A percentile compares a stretch with the other conserved stretches of the same genome.
phyloP scores from a whole-genome alignment of 53 echinoderm and acorn worm genomes.

The Actinopyga echinites region DNA sequence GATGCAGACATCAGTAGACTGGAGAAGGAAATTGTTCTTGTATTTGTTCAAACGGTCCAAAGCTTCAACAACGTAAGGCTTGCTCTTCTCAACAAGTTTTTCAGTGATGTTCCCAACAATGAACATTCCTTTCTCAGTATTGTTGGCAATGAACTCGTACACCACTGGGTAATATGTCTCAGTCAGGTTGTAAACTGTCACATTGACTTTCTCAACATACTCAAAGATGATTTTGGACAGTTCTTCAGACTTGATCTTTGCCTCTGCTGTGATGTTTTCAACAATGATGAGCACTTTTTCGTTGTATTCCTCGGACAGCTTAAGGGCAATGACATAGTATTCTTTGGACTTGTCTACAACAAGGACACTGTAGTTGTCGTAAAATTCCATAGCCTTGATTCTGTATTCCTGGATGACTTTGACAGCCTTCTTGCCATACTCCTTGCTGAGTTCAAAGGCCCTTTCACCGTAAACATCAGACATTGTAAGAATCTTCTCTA shows the following conservation, averaged over 20 bases:
- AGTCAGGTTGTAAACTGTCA: background rate
- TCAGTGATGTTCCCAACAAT: slow-evolving; percentile 29
- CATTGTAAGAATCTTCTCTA: slow-evolving; percentile 44
- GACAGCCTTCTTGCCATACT: slow-evolving; percentile 40
- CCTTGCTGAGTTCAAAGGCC: slow-evolving; percentile 43
- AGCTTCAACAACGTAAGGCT: background rate
- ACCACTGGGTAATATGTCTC: slow-evolving; percentile 10
- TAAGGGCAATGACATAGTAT: slow-evolving; percentile 33
- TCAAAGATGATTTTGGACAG: slow-evolving; percentile 20
- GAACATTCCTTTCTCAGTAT: slow-evolving; percentile 10
- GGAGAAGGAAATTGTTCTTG: slow-evolving; percentile 22
- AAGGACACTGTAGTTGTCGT: slow-evolving; percentile 33
- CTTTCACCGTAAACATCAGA: slow-evolving; percentile 52
- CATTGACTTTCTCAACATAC: slow-evolving; percentile 51
- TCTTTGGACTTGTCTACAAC: slow-evolving; percentile 26
- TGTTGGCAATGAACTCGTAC: slow-evolving; percentile 5
- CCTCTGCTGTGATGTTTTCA: slow-evolving; percentile 7
- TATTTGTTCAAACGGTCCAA: slow-evolving; percentile 1
- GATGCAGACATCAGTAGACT: slow-evolving; percentile 42
- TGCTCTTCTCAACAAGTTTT: slow-evolving; percentile 7
- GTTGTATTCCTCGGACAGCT: slow-evolving; percentile 44
- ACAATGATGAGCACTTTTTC: background rate
- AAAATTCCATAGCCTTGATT: slow-evolving; percentile 28
- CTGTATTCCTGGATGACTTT: slow-evolving; percentile 39
- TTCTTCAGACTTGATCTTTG: background rate